These are phyloP conservation scores for Scaptodrosophila latifasciaeformis DNA, from an alignment of 2,888 invertebrate species.

Conservation along the genomic window DNA sequence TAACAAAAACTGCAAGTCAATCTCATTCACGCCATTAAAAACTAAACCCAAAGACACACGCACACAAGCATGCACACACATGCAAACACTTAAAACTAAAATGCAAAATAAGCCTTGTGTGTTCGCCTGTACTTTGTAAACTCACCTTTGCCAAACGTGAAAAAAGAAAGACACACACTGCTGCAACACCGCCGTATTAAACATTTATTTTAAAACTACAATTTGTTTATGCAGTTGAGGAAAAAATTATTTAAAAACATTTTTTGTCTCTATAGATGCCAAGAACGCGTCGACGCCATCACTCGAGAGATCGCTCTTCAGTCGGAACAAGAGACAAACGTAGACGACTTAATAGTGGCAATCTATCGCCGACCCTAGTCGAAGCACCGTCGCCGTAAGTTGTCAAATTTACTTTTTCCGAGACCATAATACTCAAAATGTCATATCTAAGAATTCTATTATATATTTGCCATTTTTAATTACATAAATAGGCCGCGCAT, in stretches of 20 bases:
- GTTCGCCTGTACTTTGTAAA: no score
- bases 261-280: constrained; percentile 80
- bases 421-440: constrained; percentile 20
- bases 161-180: neutral
- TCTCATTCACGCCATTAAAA: neutral
- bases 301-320: constrained; percentile 79
- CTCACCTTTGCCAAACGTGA: neutral
- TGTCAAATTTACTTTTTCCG: constrained; percentile 7
- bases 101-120: no score
- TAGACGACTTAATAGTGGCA: constrained; percentile 81
- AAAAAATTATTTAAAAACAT: no score
- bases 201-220: no score
- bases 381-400: constrained; percentile 74
- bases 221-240: no score
- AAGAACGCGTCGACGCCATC: constrained; percentile 87
- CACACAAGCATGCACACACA: neutral
- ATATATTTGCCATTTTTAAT: constrained; percentile 22
- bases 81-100: neutral
- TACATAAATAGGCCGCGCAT: constrained; percentile 66
- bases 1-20: constrained; percentile 13
- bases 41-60: constrained; percentile 10
- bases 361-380: constrained; percentile 67
- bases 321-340: constrained; percentile 78
- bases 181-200: no score
- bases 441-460: constrained; percentile 8